Conservation (phyloP, 1,140 invertebrate genomes). For the Drosophila kanapiae region DNA sequence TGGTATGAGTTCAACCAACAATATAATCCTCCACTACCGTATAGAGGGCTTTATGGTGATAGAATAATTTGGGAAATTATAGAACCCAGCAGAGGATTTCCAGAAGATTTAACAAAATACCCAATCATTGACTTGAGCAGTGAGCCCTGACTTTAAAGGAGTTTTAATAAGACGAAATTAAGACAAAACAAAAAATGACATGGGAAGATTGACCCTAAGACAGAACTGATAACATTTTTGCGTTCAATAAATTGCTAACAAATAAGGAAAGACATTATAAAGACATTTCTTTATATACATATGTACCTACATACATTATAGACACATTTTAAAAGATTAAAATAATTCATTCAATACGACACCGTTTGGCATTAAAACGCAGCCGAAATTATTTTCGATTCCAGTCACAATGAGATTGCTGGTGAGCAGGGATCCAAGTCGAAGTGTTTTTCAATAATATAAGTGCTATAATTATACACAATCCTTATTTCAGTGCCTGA, state of each 20-base stretch:
- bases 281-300: background rate
- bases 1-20: no score
- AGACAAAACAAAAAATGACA: no score
- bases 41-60: no score
- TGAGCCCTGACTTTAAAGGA: no score
- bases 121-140: no score
- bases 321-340: background rate
- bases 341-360: background rate
- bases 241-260: background rate
- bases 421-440: background rate
- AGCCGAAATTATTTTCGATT: background rate
- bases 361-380: background rate
- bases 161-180: no score
- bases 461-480: background rate
- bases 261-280: background rate
- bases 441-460: background rate
- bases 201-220: no score
- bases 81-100: no score
- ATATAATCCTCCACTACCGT: no score
- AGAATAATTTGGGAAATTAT: no score
- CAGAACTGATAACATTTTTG: background rate
- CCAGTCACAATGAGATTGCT: constrained; percentile 2
- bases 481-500: background rate
- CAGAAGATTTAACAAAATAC: no score
- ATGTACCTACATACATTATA: background rate